Percentiles rank a stretch among this genome's conserved stretches.
phyloP scores from a whole-genome alignment of 37 sponge, comb jelly and placozoan genomes.

The Hormiphora californensis region DNA sequence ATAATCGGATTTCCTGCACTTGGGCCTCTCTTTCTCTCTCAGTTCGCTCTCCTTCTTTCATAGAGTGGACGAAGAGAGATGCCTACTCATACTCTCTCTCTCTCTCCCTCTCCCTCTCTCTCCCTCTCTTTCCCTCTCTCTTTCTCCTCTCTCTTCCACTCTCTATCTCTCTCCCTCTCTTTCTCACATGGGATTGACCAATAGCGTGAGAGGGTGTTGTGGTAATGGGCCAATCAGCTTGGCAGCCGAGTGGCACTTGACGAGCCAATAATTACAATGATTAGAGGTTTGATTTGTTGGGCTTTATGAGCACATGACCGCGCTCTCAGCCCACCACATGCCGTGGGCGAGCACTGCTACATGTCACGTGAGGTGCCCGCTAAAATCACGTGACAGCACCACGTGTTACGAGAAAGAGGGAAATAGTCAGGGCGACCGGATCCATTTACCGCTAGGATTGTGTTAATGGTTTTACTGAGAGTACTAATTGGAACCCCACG shows the following conservation, averaged over 20 bases:
- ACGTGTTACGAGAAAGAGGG: conserved; percentile 7
- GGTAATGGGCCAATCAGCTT: conserved; percentile 34
- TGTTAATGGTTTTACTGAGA: conserved; percentile 54
- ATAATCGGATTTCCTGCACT: no score
- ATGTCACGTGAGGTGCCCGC: background rate
- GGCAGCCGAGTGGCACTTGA: background rate
- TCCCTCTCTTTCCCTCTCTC: background rate
- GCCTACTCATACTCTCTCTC: background rate
- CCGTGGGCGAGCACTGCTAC: background rate
- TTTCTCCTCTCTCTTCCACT: background rate
- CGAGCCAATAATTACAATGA: conserved; percentile 55
- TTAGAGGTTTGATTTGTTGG: conserved; percentile 56
- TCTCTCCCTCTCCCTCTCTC: background rate
- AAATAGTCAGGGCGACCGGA: conserved; percentile 15
- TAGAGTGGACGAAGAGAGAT: background rate
- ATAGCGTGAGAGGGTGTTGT: conserved; percentile 17
- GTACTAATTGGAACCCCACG: conserved; percentile 43
- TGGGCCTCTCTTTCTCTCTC: no score
- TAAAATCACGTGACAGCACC: background rate
- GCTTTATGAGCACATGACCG: conserved; percentile 30
- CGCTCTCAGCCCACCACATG: background rate
- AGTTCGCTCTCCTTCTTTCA: no score
- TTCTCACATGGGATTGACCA: background rate
- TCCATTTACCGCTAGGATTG: background rate
- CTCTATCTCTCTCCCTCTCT: background rate